Percentiles rank a stretch among this genome's conserved stretches.
Conservation (phyloP, 2,888 invertebrate genomes). For the Chymomyza procnemis region DNA sequence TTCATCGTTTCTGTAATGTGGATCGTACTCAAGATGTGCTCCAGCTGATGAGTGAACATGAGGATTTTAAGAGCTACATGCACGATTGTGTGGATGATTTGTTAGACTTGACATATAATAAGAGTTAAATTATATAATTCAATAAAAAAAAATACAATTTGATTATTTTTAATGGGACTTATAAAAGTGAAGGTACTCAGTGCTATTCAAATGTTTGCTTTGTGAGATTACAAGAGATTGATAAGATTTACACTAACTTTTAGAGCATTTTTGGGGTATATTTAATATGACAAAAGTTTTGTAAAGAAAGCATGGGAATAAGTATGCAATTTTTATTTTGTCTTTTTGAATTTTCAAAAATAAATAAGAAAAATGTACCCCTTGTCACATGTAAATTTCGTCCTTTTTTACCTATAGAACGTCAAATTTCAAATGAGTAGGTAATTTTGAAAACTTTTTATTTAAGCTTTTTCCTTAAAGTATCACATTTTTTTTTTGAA, state of each 20-base stretch:
- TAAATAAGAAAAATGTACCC: too few relatives aligned
- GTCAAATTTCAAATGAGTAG: too few relatives aligned
- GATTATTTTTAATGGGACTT: not conserved
- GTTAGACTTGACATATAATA: conserved; percentile 53
- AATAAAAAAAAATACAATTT: not conserved
- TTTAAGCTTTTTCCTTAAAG: too few relatives aligned
- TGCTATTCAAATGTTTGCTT: not conserved
- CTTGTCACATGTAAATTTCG: too few relatives aligned
- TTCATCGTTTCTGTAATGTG: conserved; percentile 76
- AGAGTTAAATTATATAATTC: not conserved
- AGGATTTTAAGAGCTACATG: conserved; percentile 53
- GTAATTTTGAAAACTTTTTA: too few relatives aligned
- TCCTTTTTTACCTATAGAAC: too few relatives aligned
- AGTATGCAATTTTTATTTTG: too few relatives aligned
- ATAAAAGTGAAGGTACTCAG: not conserved
- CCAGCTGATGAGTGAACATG: conserved; percentile 49
- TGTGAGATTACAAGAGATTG: conserved; percentile 8
- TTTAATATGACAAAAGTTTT: too few relatives aligned
- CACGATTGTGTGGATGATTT: conserved; percentile 67
- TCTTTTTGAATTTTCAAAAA: too few relatives aligned
- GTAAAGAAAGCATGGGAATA: too few relatives aligned
- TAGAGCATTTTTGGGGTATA: not conserved
- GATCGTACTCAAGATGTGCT: conserved; percentile 60
- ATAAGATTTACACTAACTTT: not conserved
- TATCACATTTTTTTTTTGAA: too few relatives aligned